Percentiles rank a stretch among this genome's conserved stretches.
phyloP scores from a whole-genome alignment of 2,113 vertebrate species.

The Asarcornis scutulata region DNA sequence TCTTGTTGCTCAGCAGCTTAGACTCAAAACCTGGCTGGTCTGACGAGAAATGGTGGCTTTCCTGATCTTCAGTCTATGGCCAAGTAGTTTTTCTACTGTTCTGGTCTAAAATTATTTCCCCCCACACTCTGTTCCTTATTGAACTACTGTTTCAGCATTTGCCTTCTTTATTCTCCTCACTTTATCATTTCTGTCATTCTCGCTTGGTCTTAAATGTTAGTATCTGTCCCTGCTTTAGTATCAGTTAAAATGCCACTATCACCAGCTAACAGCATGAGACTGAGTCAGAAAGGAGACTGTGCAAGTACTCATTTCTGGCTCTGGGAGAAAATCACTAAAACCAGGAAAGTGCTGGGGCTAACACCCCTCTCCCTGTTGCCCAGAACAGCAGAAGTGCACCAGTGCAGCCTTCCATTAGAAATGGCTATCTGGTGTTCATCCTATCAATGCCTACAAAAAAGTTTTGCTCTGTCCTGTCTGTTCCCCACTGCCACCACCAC shows the following conservation, averaged over 20 bases:
- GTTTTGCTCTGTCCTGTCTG: not conserved
- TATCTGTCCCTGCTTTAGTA: not conserved
- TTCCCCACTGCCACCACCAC: not conserved
- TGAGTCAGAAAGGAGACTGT: slow-evolving; percentile 32
- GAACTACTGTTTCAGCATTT: not conserved
- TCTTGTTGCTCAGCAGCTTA: not conserved
- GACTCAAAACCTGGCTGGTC: not conserved
- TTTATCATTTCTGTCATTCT: slow-evolving; percentile 27
- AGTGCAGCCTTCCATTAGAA: not conserved
- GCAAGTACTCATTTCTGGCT: not conserved
- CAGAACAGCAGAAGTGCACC: not conserved
- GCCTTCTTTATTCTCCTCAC: not conserved
- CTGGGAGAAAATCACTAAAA: slow-evolving; percentile 21
- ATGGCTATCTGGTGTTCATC: not conserved
- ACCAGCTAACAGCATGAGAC: slow-evolving; percentile 7
- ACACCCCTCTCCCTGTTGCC: not conserved
- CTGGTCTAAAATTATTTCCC: not conserved
- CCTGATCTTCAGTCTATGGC: not conserved
- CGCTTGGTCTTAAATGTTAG: slow-evolving; percentile 6
- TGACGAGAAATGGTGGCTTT: not conserved
- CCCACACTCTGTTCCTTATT: not conserved
- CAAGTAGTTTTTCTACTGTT: not conserved
- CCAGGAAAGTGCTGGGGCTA: not conserved
- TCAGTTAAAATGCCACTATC: slow-evolving; percentile 47
- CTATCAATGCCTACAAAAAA: not conserved